These are phyloP conservation scores for Oligia fasciuncula DNA, from an alignment of 2,888 invertebrate genomes.

Conservation along the genomic window DNA sequence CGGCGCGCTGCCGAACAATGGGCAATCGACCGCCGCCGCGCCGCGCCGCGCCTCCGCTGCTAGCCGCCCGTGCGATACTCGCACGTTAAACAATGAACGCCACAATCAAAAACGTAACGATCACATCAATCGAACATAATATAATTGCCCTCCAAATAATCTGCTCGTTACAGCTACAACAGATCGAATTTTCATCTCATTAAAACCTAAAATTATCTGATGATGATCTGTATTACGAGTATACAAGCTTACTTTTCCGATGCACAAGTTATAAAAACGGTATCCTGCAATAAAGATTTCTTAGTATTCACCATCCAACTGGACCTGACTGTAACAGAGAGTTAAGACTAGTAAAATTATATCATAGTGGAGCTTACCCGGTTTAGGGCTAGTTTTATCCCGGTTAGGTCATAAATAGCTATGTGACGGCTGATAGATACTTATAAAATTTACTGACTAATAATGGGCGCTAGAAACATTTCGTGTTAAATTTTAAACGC, in stretches of 20 bases:
- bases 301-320: no score
- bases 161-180: slow-evolving; percentile 20
- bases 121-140: slow-evolving; percentile 55
- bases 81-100: slow-evolving; percentile 65
- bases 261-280: background rate
- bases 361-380: background rate
- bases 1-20: slow-evolving; percentile 86
- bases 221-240: background rate
- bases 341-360: background rate
- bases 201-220: slow-evolving; percentile 9
- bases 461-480: background rate
- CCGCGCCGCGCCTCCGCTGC: slow-evolving; percentile 69
- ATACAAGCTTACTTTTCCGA: background rate
- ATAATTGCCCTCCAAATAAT: slow-evolving; percentile 51
- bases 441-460: background rate
- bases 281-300: background rate
- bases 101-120: slow-evolving; percentile 60
- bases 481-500: background rate
- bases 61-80: slow-evolving; percentile 63
- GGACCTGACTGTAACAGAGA: background rate
- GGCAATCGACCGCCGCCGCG: slow-evolving; percentile 82
- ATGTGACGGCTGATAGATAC: background rate
- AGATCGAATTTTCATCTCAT: slow-evolving; percentile 25
- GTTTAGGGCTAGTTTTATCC: background rate
- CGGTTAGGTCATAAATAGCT: no score